A percentile compares a stretch with the other conserved stretches of the same genome.
Evolutionary conservation across 2,113 vertebrate species (phyloP).

Genomic region (Scalopus aquaticus): DNA sequence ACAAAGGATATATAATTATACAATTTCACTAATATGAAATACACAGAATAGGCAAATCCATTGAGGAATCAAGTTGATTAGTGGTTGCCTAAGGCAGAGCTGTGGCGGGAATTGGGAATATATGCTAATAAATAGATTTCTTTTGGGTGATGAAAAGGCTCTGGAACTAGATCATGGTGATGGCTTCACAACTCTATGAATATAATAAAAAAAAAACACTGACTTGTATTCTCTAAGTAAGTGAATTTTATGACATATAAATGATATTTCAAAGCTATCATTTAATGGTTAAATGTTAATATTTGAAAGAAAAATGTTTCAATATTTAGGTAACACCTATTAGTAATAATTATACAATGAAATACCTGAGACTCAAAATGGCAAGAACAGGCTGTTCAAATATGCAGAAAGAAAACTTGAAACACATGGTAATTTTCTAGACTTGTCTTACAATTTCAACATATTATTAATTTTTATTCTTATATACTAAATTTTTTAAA

Average conservation of each 20-base stretch:
- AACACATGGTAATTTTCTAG: neutral
- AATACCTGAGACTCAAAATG: neutral
- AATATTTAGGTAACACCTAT: neutral
- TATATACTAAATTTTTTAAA: neutral
- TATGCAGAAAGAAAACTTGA: neutral
- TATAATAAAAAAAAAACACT: neutral
- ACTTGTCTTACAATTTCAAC: neutral
- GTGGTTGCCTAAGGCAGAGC: neutral
- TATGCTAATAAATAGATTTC: neutral
- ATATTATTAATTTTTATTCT: neutral
- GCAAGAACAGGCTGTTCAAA: neutral
- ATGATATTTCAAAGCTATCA: neutral
- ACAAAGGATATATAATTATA: neutral
- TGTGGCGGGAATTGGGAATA: neutral
- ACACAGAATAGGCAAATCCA: neutral
- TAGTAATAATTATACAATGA: neutral
- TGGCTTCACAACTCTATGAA: neutral
- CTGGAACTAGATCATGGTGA: neutral
- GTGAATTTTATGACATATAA: neutral
- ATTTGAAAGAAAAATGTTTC: neutral
- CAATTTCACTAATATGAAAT: neutral
- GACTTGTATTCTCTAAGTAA: neutral
- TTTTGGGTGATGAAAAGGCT: neutral
- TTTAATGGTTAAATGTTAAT: constrained; percentile 5
- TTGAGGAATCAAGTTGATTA: neutral